Conservation (phyloP, 1,140 invertebrate species). For the Steinernema feltiae region DNA sequence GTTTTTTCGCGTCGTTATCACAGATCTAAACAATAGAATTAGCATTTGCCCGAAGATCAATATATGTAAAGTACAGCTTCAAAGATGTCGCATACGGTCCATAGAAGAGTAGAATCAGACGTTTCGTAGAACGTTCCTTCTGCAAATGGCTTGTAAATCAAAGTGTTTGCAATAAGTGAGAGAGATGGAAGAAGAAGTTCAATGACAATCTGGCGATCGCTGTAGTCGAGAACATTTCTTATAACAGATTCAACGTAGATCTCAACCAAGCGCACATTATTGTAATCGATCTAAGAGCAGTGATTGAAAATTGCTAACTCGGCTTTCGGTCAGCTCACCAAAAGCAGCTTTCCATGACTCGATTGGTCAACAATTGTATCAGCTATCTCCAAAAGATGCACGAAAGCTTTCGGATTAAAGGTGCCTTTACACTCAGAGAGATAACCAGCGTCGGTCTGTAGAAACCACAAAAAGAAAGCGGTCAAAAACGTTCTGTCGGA, state of each 20-base stretch:
- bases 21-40: not conserved
- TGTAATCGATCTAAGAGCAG: not conserved
- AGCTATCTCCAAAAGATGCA: not conserved
- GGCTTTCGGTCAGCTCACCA: not conserved
- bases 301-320: not conserved
- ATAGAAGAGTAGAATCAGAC: not conserved
- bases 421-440: not conserved
- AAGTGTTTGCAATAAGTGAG: not conserved
- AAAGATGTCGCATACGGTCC: not conserved
- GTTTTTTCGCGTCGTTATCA: not conserved
- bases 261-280: not conserved
- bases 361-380: not conserved
- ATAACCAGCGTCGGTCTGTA: not conserved
- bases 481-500: not conserved
- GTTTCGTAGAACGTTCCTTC: not conserved
- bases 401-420: not conserved
- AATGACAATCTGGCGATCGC: not conserved
- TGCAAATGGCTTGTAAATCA: not conserved
- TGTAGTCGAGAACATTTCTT: not conserved
- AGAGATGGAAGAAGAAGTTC: not conserved
- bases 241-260: not conserved
- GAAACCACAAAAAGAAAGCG: not conserved
- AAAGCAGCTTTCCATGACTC: not conserved
- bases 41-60: not conserved
- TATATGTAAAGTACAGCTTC: not conserved